Conservation (phyloP, 2,888 invertebrate species). For the Caenorhabditis doughertyi region DNA sequence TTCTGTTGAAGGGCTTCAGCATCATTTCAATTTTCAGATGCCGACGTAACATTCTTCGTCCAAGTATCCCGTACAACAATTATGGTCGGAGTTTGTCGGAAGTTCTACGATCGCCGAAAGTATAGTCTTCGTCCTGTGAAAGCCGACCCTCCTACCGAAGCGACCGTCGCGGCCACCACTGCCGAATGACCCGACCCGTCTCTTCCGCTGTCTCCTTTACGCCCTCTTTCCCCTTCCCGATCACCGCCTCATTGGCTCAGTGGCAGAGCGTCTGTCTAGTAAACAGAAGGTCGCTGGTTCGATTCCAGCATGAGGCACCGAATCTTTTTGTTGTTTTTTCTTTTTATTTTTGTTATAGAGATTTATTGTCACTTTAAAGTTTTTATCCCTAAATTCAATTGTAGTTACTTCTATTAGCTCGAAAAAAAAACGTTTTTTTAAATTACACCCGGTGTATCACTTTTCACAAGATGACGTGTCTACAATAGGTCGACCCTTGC, state of each 20-base stretch:
- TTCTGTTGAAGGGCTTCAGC: not conserved
- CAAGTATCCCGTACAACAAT: slow-evolving; percentile 73
- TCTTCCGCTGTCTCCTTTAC: slow-evolving; percentile 19
- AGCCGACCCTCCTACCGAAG: not conserved
- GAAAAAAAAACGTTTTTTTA: too few species aligned
- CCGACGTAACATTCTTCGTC: slow-evolving; percentile 70
- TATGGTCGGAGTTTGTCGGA: slow-evolving; percentile 68
- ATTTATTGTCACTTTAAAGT: not conserved
- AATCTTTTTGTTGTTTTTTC: slow-evolving; percentile 51
- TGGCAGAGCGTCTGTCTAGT: slow-evolving; percentile 83
- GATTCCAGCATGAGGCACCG: slow-evolving; percentile 82
- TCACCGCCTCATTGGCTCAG: slow-evolving; percentile 79
- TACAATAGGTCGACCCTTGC: slow-evolving; percentile 51
- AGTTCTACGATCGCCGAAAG: slow-evolving; percentile 70
- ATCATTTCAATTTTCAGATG: slow-evolving; percentile 57
- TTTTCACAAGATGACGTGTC: slow-evolving; percentile 21
- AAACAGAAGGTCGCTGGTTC: slow-evolving; percentile 83
- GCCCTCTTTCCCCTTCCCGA: not conserved
- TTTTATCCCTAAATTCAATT: too few species aligned
- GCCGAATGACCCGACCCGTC: slow-evolving; percentile 30
- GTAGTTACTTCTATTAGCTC: too few species aligned
- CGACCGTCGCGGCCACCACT: slow-evolving; percentile 4
- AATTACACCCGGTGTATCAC: not conserved
- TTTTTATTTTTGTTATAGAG: not conserved
- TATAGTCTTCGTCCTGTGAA: slow-evolving; percentile 68